A percentile compares a stretch with the other conserved stretches of the same genome.
Conservation (phyloP, 1,140 invertebrate genomes). For the Bombus vancouverensis region DNA sequence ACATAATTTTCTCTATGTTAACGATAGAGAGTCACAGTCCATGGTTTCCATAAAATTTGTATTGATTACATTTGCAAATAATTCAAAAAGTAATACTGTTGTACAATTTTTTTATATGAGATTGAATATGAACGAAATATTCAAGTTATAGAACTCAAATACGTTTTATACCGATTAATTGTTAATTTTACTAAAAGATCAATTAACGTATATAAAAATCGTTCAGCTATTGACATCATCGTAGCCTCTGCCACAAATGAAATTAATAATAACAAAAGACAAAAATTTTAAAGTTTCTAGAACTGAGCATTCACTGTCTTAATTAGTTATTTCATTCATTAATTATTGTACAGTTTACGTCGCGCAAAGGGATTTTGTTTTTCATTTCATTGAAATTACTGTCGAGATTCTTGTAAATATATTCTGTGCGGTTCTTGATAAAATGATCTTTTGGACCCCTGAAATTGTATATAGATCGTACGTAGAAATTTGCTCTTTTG, state of each 20-base stretch:
- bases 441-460: constrained; percentile 42
- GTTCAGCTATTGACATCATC: not conserved
- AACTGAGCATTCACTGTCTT: constrained; percentile 3
- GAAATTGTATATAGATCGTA: constrained; percentile 35
- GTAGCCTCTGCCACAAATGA: not conserved
- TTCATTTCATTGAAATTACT: constrained; percentile 31
- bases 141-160: not conserved
- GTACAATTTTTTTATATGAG: constrained; percentile 35
- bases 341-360: constrained; percentile 19
- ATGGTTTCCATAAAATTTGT: constrained; percentile 9
- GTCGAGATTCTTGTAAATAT: constrained; percentile 45
- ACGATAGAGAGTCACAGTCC: constrained; percentile 30
- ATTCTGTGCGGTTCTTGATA: constrained; percentile 38
- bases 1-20: constrained; percentile 76
- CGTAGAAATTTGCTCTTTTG: constrained; percentile 46
- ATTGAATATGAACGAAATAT: not conserved
- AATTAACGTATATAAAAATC: not conserved
- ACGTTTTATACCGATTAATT: constrained; percentile 4
- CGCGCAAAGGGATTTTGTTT: constrained; percentile 11
- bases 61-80: not conserved
- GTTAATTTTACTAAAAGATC: not conserved
- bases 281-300: not conserved
- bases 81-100: constrained; percentile 6
- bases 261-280: constrained; percentile 12
- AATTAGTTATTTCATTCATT: constrained; percentile 13